Base-by-base conservation (phyloP, 2,113 vertebrate species). In the Ictalurus punctatus region DNA sequence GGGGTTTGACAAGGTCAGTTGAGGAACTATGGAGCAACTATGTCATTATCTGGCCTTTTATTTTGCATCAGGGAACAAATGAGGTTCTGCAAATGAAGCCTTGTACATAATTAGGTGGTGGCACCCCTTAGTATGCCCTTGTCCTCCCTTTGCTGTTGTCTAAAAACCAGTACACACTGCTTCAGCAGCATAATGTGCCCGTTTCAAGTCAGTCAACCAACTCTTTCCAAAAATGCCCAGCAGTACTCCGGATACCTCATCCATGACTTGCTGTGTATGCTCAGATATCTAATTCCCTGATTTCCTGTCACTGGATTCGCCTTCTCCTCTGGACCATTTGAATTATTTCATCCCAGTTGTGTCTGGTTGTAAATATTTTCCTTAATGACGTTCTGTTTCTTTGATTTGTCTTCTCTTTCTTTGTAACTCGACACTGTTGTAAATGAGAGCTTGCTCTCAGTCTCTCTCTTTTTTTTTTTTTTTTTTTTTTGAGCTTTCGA, bases 171-270 rank as follows among this genome's bases (percentile, higher is more conserved):
- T 56, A 9, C 52, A 19, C 21, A 1, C 27, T 30, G 78, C 48
- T 83, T 59, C 30, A 61, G 56, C 19, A 25, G 1, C 2, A 37
- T 44, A 25, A 40, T 40, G 30, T 63, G 12, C 54, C 19, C 54
- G 54, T 37, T 85, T 54, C 44, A 52, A 34, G 16, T 34, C 34
- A 76, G 81, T n/a, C 52, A 14, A 30, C 21, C 30, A 7, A 44
- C 30, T 8, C 34, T 85, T 85, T 85, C 74, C 89, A 83, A 88
- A 65, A 82, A 85, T 88, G 14, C n/a, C 54, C 61, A 69, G 61
- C 56, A 56, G n/a, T 69, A 30, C 27, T 34, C 16, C 7, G 1
- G 21, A 69, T 48, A 61, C 78, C 21, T 87, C 63, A 81, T 63
- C 82, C 40, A 34, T 73, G 44, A 71, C 83, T 54, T 54, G n/a